phyloP scores from a whole-genome alignment of 1,140 invertebrate species.

The Meloidogyne hapla region DNA sequence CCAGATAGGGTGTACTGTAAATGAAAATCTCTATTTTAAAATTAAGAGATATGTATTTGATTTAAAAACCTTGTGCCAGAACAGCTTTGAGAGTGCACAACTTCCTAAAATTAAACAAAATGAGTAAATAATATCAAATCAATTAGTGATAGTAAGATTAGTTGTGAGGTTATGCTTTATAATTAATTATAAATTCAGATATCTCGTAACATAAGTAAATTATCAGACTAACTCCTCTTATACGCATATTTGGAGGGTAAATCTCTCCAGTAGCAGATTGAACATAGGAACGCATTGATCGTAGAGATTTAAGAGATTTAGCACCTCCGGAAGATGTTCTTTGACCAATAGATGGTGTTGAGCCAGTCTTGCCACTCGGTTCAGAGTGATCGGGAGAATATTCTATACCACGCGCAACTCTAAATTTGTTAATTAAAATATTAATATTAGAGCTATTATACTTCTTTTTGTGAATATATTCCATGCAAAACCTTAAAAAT shows the following conservation, averaged over 20 bases:
- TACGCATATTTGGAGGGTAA: slow-evolving; percentile 2
- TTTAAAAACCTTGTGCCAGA: slow-evolving; percentile 8
- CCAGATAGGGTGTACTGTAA: slow-evolving; percentile 43
- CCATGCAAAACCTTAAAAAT: slow-evolving; percentile 24
- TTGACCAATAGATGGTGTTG: background rate
- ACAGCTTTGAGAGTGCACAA: background rate
- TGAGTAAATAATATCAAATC: no score
- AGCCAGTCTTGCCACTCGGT: slow-evolving; percentile 10
- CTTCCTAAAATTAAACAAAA: background rate
- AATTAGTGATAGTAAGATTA: no score
- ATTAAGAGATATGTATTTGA: background rate
- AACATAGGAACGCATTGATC: slow-evolving; percentile 5
- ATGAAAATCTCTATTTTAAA: background rate
- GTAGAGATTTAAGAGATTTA: slow-evolving; percentile 15
- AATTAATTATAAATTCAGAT: no score
- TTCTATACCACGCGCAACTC: background rate
- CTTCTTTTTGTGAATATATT: slow-evolving; percentile 28
- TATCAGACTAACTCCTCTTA: background rate
- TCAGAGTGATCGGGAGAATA: background rate
- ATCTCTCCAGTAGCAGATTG: slow-evolving; percentile 8
- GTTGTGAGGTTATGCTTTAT: no score
- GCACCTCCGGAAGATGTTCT: slow-evolving; percentile 8
- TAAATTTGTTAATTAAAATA: background rate
- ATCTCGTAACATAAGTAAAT: no score
- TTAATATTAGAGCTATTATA: background rate